Conservation (phyloP, 2,888 invertebrate genomes). For the Pyrocoelia pectoralis region DNA sequence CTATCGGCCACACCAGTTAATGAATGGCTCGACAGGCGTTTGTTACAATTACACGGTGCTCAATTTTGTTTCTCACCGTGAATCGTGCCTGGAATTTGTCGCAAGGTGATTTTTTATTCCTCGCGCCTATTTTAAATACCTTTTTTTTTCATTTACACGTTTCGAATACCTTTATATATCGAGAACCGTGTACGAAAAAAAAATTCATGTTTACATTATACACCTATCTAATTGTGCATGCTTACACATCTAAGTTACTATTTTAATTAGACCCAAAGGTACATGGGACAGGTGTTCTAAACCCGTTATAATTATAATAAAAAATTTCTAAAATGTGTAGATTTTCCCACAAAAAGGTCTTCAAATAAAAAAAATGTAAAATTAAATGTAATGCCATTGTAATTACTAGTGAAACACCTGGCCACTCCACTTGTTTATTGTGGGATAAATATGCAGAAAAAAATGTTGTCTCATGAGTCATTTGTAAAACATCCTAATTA, state of each 20-base stretch:
- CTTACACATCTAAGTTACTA: neutral
- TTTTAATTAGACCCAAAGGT: neutral
- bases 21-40: constrained; percentile 35
- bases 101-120: constrained; percentile 21
- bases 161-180: neutral
- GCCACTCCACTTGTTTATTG: constrained; percentile 30
- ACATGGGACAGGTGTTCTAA: constrained; percentile 19
- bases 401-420: constrained; percentile 34
- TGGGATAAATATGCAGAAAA: constrained; percentile 31
- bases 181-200: neutral
- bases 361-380: constrained; percentile 20
- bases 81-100: constrained; percentile 33
- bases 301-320: constrained; percentile 21
- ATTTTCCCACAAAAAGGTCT: constrained; percentile 19
- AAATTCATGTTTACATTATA: constrained; percentile 1
- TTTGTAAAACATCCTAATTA: constrained; percentile 39
- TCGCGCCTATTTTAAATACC: too few relatives aligned
- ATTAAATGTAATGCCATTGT: constrained; percentile 31
- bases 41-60: constrained; percentile 36
- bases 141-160: constrained; percentile 1
- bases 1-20: constrained; percentile 33
- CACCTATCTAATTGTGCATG: constrained; percentile 5
- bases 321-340: constrained; percentile 25
- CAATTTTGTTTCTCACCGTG: constrained; percentile 31
- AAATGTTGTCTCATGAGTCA: constrained; percentile 35